Evolutionary conservation across 2,888 invertebrate species (phyloP), one percentile per base, ranked within the genome.

Genomic region (Sinopyrophorus schimmeli): DNA sequence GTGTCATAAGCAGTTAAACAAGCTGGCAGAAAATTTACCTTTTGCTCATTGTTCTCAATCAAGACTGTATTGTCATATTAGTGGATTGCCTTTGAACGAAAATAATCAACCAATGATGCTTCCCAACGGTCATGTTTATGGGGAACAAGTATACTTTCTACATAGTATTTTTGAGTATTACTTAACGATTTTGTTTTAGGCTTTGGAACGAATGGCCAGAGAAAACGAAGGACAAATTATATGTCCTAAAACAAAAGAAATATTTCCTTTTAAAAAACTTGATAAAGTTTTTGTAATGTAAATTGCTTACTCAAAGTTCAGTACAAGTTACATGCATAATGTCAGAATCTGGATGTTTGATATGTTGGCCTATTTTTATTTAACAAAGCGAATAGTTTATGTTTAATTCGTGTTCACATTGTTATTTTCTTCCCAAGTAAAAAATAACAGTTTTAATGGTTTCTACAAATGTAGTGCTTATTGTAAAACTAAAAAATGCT

Each of bases 271-370:
- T 73, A 89, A 92, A 63, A 93, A 95, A 72, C 88, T 92, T 31
- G 94, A 96, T 71, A 96, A 97, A 76, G 96, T 98, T 32, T 99
- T 88, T 72, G 94, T 99, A 41, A 96, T 98, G 96, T 98, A 82
- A 82, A 32, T 24, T 21, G 12, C n/a, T n/a, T n/a, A n/a, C n/a
- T 32, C 7, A 32, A 23, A 9, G 23, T 23, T n/a, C n/a, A n/a
- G n/a, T n/a, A n/a, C n/a, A n/a, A n/a, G n/a, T n/a, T n/a, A n/a
- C n/a, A n/a, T n/a, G n/a, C n/a, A n/a, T n/a, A n/a, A n/a, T n/a
- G n/a, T n/a, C n/a, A n/a, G n/a, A n/a, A n/a, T n/a, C n/a, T n/a
- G n/a, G n/a, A n/a, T n/a, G n/a, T n/a, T n/a, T n/a, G n/a, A n/a
- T n/a, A n/a, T n/a, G n/a, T n/a, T n/a, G n/a, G n/a, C n/a, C n/a